Percentiles rank a stretch among this genome's conserved stretches.
These are phyloP conservation scores for Stenoptilia bipunctidactyla DNA, from an alignment of 2,888 invertebrate species.

Conservation along the genomic window DNA sequence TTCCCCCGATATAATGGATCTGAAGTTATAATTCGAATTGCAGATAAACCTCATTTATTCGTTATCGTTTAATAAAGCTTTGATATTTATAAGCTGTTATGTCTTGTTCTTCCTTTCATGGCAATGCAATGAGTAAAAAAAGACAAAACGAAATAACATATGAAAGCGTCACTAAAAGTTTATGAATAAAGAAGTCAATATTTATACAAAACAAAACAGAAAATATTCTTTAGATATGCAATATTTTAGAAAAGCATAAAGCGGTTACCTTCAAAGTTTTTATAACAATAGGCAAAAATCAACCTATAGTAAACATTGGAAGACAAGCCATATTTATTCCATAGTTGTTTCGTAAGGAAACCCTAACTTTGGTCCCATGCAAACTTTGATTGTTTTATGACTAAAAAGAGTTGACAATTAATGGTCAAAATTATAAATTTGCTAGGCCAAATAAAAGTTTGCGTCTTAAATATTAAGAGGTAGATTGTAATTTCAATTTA, in stretches of 20 bases:
- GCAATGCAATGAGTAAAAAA: too few relatives aligned
- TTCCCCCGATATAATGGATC: slow-evolving; percentile 71
- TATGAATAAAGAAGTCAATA: too few relatives aligned
- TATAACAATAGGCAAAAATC: slow-evolving; percentile 14
- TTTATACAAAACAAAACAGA: too few relatives aligned
- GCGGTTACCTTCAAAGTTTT: slow-evolving; percentile 3
- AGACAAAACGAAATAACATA: too few relatives aligned
- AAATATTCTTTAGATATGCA: too few relatives aligned
- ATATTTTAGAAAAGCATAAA: too few relatives aligned
- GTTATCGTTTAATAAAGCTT: slow-evolving; percentile 1
- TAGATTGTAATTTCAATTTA: slow-evolving; percentile 66
- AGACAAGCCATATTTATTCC: slow-evolving; percentile 19
- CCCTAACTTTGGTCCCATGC: slow-evolving; percentile 22
- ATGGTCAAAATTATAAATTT: slow-evolving; percentile 21
- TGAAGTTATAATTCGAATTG: slow-evolving; percentile 13
- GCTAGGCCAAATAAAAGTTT: slow-evolving; percentile 32
- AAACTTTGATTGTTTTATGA: slow-evolving; percentile 18
- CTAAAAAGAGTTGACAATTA: slow-evolving; percentile 12
- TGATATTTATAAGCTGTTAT: too few relatives aligned
- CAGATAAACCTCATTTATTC: slow-evolving; percentile 1
- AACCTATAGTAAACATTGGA: slow-evolving; percentile 21
- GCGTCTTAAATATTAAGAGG: slow-evolving; percentile 59
- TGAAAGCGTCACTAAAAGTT: too few relatives aligned
- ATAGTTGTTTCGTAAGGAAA: slow-evolving; percentile 23
- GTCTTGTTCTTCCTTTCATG: too few relatives aligned